phyloP scores from a whole-genome alignment of 1,140 invertebrate species.

The Lordiphosa mommai region DNA sequence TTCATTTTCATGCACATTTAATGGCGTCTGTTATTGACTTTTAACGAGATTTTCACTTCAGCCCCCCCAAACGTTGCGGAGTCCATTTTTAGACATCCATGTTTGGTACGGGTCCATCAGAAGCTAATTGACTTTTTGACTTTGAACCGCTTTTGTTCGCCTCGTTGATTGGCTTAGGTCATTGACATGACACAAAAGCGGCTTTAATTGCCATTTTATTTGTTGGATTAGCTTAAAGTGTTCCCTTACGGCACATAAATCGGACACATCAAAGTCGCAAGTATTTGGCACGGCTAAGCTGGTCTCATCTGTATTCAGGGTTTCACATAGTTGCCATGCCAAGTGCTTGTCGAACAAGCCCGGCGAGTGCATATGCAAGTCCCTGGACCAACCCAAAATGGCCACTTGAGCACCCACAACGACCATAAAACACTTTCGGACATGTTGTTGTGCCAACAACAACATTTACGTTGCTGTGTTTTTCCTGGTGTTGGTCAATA shows the following conservation, averaged over 20 bases:
- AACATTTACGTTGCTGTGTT: slow-evolving; percentile 31
- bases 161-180: slow-evolving; percentile 36
- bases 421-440: slow-evolving; percentile 74
- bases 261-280: slow-evolving; percentile 22
- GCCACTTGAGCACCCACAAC: slow-evolving; percentile 71
- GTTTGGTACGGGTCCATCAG: slow-evolving; percentile 8
- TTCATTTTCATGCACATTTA: slow-evolving; percentile 75
- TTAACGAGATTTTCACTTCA: slow-evolving; percentile 74
- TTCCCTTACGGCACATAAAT: slow-evolving; percentile 36
- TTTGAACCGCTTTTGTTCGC: slow-evolving; percentile 44
- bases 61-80: slow-evolving; percentile 9
- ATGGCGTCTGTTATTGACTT: slow-evolving; percentile 77
- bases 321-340: slow-evolving; percentile 15
- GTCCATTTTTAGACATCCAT: slow-evolving; percentile 41
- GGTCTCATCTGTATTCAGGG: slow-evolving; percentile 60
- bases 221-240: slow-evolving; percentile 36
- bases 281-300: slow-evolving; percentile 31
- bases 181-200: slow-evolving; percentile 36
- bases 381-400: slow-evolving; percentile 49
- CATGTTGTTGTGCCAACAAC: slow-evolving; percentile 59
- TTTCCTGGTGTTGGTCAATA: slow-evolving; percentile 64
- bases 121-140: slow-evolving; percentile 73
- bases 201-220: slow-evolving; percentile 12
- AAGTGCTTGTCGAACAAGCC: slow-evolving; percentile 68
- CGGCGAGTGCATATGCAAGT: slow-evolving; percentile 46